Evolutionary conservation across 2,113 vertebrate species (phyloP), one percentile per base, ranked within the genome.

Genomic region (Hiodon alosoides): DNA sequence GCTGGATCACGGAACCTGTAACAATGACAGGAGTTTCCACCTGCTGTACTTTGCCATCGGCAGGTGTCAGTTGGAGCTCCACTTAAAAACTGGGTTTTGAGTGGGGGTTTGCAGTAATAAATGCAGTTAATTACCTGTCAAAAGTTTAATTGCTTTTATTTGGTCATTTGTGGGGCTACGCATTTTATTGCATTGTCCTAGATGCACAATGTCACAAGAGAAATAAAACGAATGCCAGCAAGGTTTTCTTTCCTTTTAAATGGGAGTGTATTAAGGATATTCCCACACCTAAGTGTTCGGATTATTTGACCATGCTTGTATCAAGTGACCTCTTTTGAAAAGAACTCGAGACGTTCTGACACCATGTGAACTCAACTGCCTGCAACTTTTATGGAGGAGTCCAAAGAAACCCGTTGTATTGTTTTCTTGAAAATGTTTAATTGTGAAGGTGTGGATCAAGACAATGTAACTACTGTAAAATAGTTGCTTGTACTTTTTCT

Each of bases 261-360:
- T 11, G 13, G 61, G 61, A 55, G 31, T 14, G 61, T 65, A 3
- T 62, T 14, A 6, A 48, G 61, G 47, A 57, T 31, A 48, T 11
- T 10, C 4, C 9, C 64, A 48, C 46, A 48, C 11, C 46, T 14
- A 54, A 67, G 11, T 7, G 48, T 57, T 67, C 9, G 55, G 67
- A 53, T 69, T 31, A 31, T 31, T 31, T 69, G 14, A n/a, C 52
- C 50, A 53, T 50, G 31, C 47, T 67, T 67, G 66, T 13, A 13
- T 13, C 66, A 69, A 17, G 51, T 69, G 50, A n/a, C 67, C 67
- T 11, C 65, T 69, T 54, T 69, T 17, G 6, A n/a, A 52, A 46
- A 69, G n/a, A 69, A 16, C 50, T 51, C 11, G 67, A 53, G 8
- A 50, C 50, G 52, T 54, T 54, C 64, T 66, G 59, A 4, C 17